Base-by-base conservation (phyloP, 2,113 vertebrate species). In the Triplophysa tibetana region DNA sequence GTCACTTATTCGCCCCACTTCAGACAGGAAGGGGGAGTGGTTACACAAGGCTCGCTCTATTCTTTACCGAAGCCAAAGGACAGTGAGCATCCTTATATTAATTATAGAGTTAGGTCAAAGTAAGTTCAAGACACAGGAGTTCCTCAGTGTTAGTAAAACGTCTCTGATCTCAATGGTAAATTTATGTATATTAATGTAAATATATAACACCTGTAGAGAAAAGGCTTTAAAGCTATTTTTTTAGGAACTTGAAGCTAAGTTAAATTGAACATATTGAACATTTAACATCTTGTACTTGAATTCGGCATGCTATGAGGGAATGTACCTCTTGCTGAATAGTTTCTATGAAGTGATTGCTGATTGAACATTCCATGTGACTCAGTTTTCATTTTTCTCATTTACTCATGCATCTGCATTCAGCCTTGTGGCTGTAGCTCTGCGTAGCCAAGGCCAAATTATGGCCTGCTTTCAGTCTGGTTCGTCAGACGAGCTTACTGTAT, bases 1-100 rank as follows among this genome's bases (percentile, higher is more conserved):
- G 88, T 90, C 89, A 91, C 82, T 48, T 61, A 88, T 84, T 86
- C 87, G 83, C 82, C 77, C 81, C 80, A 87, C 70, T 85, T 86
- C 43, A 50, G 52, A 83, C 68, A 54, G 86, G 86, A 91, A 87
- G 88, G 81, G 84, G 89, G 88, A 88, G 85, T 82, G 79, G 86
- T 77, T 82, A 81, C 79, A 61, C 9, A 14, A 78, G 74, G 62
- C 24, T 77, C 80, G 72, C 85, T 82, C 78, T 82, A 85, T 70
- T 56, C 85, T 70, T 56, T 26, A 56, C 4, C 10, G 6, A 67
- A 70, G n/a, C 21, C 21, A 41, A 21, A 21, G 13, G 66, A 69
- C 33, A 38, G 26, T 66, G 38, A 26, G n/a, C n/a, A n/a, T n/a
- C n/a, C n/a, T n/a, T n/a, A n/a, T 5, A 43, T 48, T 48, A 5